These are phyloP conservation scores for Salarias fasciatus DNA, from an alignment of 2,797 vertebrate genomes.

Conservation along the genomic window DNA sequence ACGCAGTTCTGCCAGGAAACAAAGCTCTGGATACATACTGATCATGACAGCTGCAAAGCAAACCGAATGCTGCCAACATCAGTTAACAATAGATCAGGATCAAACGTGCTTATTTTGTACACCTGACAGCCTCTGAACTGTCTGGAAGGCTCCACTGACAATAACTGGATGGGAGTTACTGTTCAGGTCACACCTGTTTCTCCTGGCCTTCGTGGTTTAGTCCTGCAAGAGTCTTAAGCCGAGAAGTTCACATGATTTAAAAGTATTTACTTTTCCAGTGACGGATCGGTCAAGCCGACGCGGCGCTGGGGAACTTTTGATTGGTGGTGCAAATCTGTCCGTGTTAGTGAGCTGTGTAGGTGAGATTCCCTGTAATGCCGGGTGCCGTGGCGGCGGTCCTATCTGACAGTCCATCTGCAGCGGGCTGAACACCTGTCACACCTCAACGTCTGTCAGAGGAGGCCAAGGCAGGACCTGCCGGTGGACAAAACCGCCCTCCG, in stretches of 20 bases:
- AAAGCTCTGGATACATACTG: too few species aligned
- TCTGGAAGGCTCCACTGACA: too few species aligned
- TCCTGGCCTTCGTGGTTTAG: too few species aligned
- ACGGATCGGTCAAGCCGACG: background rate
- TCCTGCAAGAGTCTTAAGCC: background rate
- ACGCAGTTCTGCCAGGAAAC: too few species aligned
- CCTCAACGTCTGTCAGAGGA: conserved; percentile 36
- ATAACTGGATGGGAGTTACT: too few species aligned
- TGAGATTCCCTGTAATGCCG: conserved; percentile 38
- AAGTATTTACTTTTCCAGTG: background rate
- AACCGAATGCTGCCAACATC: too few species aligned
- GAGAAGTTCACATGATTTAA: background rate
- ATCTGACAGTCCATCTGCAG: conserved; percentile 52
- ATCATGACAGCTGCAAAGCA: too few species aligned
- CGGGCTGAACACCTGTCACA: conserved; percentile 58
- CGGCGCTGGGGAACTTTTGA: conserved; percentile 20
- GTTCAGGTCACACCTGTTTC: too few species aligned
- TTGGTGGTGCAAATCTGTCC: conserved; percentile 7
- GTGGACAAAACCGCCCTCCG: conserved; percentile 22
- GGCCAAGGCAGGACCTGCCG: conserved; percentile 26
- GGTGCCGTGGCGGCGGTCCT: conserved; percentile 31
- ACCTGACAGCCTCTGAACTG: too few species aligned
- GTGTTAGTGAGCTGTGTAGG: background rate
- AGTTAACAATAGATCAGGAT: too few species aligned
- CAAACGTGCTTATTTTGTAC: too few species aligned